A percentile compares a stretch with the other conserved stretches of the same genome.
Evolutionary conservation across 92 coral and sea anemone species (phyloP).

Genomic region (Actinostola sp.): DNA sequence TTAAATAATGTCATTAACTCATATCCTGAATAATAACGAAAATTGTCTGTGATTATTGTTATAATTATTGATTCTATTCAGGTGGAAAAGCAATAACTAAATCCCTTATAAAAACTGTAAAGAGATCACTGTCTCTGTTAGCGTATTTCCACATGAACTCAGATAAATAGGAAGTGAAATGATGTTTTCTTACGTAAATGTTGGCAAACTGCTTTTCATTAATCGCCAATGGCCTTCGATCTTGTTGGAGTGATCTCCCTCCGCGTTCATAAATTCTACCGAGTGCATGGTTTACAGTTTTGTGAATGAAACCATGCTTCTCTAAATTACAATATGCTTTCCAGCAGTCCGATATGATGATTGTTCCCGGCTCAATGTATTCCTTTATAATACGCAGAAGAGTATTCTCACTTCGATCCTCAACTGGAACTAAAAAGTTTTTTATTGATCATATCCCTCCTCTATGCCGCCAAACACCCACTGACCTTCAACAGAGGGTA

Average conservation of each 20-base stretch:
- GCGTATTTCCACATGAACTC: conserved; percentile 65
- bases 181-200: conserved; percentile 54
- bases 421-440: conserved; percentile 64
- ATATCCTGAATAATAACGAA: too few relatives aligned
- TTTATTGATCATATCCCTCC: conserved; percentile 34
- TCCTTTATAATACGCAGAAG: conserved; percentile 48
- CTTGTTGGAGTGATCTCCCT: conserved; percentile 55
- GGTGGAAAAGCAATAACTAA: too few relatives aligned
- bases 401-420: conserved; percentile 52
- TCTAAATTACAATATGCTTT: too few relatives aligned
- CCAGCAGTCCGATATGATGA: too few relatives aligned
- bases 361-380: conserved; percentile 57
- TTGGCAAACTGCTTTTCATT: conserved; percentile 54
- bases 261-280: conserved; percentile 37
- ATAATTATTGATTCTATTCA: too few relatives aligned
- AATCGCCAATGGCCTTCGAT: conserved; percentile 70
- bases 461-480: conserved; percentile 75
- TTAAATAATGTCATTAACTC: too few relatives aligned
- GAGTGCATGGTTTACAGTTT: conserved; percentile 61
- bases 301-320: too few relatives aligned
- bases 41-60: too few relatives aligned
- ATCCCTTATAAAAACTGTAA: too few relatives aligned
- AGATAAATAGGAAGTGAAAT: conserved; percentile 54
- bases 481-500: conserved; percentile 64
- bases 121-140: conserved; percentile 56